These are phyloP conservation scores for Larimichthys polyactis DNA, from an alignment of 2,113 vertebrate genomes.

Conservation along the genomic window DNA sequence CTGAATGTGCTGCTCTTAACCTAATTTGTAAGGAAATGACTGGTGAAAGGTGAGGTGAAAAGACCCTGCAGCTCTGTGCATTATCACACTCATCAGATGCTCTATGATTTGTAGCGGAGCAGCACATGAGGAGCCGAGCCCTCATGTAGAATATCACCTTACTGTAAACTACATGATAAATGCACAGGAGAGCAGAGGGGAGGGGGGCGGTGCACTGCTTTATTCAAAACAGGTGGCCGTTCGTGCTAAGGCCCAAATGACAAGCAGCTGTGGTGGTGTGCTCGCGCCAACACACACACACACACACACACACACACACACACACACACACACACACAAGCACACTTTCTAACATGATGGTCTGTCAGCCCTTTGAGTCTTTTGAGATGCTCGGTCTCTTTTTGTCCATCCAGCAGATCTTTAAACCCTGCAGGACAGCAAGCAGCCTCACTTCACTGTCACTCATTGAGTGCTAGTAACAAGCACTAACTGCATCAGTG, in stretches of 20 bases:
- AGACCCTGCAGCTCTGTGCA: constrained; percentile 22
- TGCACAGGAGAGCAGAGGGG: constrained; percentile 53
- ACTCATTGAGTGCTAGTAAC: background rate
- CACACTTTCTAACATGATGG: constrained; percentile 22
- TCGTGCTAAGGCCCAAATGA: constrained; percentile 75
- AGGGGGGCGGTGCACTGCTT: constrained; percentile 46
- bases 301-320: background rate
- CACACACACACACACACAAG: constrained; percentile 7
- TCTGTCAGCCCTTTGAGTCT: background rate
- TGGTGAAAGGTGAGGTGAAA: constrained; percentile 44
- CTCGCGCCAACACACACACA: constrained; percentile 45
- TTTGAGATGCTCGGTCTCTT: background rate
- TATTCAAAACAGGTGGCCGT: constrained; percentile 80
- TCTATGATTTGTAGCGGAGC: constrained; percentile 47
- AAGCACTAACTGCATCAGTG: background rate
- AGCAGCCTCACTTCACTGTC: background rate
- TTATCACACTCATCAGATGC: constrained; percentile 66
- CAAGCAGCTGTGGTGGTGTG: constrained; percentile 74
- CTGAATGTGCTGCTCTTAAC: background rate
- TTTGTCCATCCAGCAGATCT: background rate
- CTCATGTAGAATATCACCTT: constrained; percentile 72
- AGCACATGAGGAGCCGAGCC: constrained; percentile 27
- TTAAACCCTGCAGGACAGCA: background rate
- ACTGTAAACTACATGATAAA: constrained; percentile 78
- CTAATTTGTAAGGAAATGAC: constrained; percentile 3